Conservation (phyloP, 2,113 vertebrate species). For the Varanus salvator region DNA sequence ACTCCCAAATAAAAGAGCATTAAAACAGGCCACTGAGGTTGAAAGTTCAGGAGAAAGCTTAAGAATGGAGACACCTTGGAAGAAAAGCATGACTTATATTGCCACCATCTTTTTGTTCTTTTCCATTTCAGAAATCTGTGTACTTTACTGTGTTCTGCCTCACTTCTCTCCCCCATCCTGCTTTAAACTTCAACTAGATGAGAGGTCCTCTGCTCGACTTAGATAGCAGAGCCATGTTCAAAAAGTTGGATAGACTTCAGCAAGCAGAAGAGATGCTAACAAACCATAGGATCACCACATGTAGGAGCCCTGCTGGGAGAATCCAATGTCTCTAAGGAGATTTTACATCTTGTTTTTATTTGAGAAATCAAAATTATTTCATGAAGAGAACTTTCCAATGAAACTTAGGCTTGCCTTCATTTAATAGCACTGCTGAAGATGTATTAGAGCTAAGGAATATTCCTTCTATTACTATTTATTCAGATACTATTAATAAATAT, state of each 20-base stretch:
- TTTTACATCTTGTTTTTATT: background rate
- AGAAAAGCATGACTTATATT: background rate
- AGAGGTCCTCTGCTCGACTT: background rate
- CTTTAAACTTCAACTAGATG: background rate
- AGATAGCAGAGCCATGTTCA: background rate
- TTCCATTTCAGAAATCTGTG: background rate
- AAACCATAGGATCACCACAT: background rate
- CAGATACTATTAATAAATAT: no score
- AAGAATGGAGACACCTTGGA: background rate
- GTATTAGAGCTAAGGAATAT: background rate
- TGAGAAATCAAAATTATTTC: background rate
- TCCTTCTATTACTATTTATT: background rate
- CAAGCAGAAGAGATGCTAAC: background rate
- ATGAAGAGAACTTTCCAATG: background rate
- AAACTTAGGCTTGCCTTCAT: background rate
- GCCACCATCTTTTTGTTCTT: background rate
- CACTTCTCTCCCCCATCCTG: background rate
- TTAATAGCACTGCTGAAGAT: background rate
- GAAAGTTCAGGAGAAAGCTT: background rate
- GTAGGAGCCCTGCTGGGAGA: background rate
- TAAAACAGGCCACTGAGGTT: background rate
- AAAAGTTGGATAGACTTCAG: background rate
- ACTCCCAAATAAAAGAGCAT: background rate
- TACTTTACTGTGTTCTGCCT: background rate
- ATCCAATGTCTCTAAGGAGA: background rate